Conservation (phyloP, 2,797 vertebrate genomes). For the Acipenser oxyrinchus region DNA sequence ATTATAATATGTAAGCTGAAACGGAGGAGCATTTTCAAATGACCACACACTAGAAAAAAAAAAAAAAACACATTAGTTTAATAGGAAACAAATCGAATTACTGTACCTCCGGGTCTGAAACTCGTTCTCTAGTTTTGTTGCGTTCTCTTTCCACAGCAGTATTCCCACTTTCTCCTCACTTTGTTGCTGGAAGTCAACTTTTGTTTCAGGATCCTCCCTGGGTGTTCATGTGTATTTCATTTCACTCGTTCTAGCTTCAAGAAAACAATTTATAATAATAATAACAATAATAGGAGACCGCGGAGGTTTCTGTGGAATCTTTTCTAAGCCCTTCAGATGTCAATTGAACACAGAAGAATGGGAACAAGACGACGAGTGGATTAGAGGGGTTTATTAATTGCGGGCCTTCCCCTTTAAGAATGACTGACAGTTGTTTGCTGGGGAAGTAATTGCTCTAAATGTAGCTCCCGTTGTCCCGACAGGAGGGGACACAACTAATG, state of each 20-base stretch:
- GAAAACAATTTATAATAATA: constrained; percentile 28
- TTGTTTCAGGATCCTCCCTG: constrained; percentile 40
- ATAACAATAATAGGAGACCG: constrained; percentile 30
- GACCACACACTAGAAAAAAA: too few relatives aligned
- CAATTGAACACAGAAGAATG: constrained; percentile 57
- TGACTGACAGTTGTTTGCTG: constrained; percentile 79
- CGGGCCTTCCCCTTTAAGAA: constrained; percentile 82
- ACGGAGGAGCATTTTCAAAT: too few relatives aligned
- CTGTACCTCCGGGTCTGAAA: too few relatives aligned
- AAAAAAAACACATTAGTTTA: too few relatives aligned
- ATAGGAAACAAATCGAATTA: too few relatives aligned
- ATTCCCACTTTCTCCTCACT: constrained; percentile 38
- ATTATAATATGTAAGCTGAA: too few relatives aligned
- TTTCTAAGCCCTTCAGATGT: constrained; percentile 55
- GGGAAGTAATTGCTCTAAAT: constrained; percentile 76
- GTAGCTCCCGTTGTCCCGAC: constrained; percentile 53
- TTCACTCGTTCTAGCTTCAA: constrained; percentile 44
- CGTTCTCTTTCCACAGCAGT: constrained; percentile 34
- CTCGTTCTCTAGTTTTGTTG: background rate
- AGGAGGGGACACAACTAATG: constrained; percentile 47
- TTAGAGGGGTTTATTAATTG: constrained; percentile 80
- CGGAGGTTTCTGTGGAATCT: constrained; percentile 48
- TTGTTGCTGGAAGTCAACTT: constrained; percentile 31
- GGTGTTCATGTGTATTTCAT: constrained; percentile 50
- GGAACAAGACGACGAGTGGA: constrained; percentile 65